Percentiles rank a stretch among this genome's conserved stretches.
phyloP scores from a whole-genome alignment of 2,797 vertebrate species.

The Paguma larvata region DNA sequence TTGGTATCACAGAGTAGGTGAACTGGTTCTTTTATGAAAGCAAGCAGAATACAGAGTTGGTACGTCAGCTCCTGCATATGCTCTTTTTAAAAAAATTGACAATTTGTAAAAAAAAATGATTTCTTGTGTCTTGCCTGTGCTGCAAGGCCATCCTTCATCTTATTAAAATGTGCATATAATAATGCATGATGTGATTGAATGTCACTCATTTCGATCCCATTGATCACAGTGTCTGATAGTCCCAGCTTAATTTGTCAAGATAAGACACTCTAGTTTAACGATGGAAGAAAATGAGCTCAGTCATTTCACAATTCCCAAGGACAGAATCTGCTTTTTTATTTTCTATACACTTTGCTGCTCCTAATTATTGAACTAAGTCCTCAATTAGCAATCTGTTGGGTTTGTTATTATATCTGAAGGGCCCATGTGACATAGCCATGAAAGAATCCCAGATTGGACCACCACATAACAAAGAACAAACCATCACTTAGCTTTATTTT shows the following conservation, averaged over 20 bases:
- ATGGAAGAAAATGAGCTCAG: slow-evolving; percentile 50
- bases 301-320: slow-evolving; percentile 36
- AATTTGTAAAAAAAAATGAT: neutral
- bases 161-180: slow-evolving; percentile 57
- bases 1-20: neutral
- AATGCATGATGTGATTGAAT: slow-evolving; percentile 12
- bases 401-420: neutral
- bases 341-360: neutral
- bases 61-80: neutral
- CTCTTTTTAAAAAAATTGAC: neutral
- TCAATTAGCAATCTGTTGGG: neutral
- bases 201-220: neutral
- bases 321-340: neutral
- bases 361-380: neutral
- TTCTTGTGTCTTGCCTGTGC: slow-evolving; percentile 38
- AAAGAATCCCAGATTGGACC: neutral
- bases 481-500: neutral
- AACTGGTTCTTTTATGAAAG: neutral
- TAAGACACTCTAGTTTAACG: slow-evolving; percentile 14
- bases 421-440: accelerated
- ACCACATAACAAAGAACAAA: accelerated
- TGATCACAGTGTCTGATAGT: neutral
- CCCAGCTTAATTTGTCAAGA: slow-evolving; percentile 58
- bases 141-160: slow-evolving; percentile 18
- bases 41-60: neutral